Evolutionary conservation across 2,113 vertebrate genomes (phyloP).

Genomic region (Osmerus eperlanus): DNA sequence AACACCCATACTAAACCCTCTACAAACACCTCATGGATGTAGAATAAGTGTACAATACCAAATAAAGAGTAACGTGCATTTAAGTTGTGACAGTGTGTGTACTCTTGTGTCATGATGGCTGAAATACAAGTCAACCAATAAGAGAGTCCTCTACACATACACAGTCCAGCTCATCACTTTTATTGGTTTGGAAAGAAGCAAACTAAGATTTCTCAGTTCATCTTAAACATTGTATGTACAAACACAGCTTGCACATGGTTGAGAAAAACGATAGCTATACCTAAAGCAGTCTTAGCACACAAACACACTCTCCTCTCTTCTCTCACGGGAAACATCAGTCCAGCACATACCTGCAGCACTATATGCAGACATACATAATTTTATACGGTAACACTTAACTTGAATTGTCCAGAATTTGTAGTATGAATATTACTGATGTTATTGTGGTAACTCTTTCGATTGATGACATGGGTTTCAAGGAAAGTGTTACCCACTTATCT

Average conservation of each 20-base stretch:
- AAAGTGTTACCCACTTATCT: constrained; percentile 1
- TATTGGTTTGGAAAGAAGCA: constrained; percentile 77
- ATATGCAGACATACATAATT: constrained; percentile 11
- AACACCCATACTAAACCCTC: too few relatives aligned
- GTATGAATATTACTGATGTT: not conserved
- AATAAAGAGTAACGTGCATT: too few relatives aligned
- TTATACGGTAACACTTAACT: not conserved
- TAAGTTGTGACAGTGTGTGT: too few relatives aligned
- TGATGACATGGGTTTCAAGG: not conserved
- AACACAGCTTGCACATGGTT: constrained; percentile 68
- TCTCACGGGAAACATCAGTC: constrained; percentile 39
- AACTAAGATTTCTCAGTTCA: constrained; percentile 66
- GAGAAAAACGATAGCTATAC: constrained; percentile 63
- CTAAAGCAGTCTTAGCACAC: constrained; percentile 55
- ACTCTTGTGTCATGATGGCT: too few relatives aligned
- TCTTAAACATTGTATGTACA: constrained; percentile 67
- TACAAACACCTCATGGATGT: too few relatives aligned
- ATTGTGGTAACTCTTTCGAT: not conserved
- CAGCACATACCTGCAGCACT: constrained; percentile 32
- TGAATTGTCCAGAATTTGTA: not conserved
- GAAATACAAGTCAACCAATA: too few relatives aligned
- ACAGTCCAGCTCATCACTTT: constrained; percentile 65
- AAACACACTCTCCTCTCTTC: constrained; percentile 46
- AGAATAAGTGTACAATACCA: too few relatives aligned
- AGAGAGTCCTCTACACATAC: constrained; percentile 16